These are phyloP conservation scores for Neodiprion lecontei DNA, from an alignment of 1,140 invertebrate species.

Conservation along the genomic window DNA sequence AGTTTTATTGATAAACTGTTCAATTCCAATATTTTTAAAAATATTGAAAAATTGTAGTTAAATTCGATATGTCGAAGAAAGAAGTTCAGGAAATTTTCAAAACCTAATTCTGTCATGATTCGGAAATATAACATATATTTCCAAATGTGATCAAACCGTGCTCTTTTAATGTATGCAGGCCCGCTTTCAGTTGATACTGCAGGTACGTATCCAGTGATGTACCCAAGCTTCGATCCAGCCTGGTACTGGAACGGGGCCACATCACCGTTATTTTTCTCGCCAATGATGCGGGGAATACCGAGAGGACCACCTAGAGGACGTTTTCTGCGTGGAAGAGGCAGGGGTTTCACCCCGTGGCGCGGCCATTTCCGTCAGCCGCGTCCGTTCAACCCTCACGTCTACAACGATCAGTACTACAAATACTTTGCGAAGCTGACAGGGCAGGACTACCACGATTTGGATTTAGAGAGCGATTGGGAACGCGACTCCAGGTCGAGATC, in stretches of 20 bases:
- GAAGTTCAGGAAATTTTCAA: too few species aligned
- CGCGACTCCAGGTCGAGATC: constrained; percentile 54
- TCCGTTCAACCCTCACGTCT: constrained; percentile 47
- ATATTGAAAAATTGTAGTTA: too few species aligned
- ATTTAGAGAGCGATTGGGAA: constrained; percentile 52
- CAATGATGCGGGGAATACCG: constrained; percentile 34
- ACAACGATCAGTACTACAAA: constrained; percentile 58
- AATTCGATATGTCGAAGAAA: too few species aligned
- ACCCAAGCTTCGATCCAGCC: constrained; percentile 48
- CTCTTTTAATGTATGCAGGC: constrained; percentile 13
- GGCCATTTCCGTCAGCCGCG: constrained; percentile 32
- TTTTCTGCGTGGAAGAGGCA: constrained; percentile 38
- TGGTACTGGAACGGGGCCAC: constrained; percentile 51
- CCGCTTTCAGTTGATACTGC: constrained; percentile 25
- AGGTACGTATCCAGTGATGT: constrained; percentile 40
- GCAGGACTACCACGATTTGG: constrained; percentile 48
- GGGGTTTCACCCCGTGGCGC: constrained; percentile 34
- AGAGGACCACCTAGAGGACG: constrained; percentile 25
- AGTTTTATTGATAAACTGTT: too few species aligned
- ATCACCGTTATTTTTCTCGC: constrained; percentile 46
- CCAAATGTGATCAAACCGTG: too few species aligned
- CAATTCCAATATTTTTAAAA: too few species aligned
- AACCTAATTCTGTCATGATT: too few species aligned
- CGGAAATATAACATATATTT: too few species aligned
- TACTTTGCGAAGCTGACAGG: constrained; percentile 56